Evolutionary conservation across 2,888 invertebrate genomes (phyloP).

Genomic region (Dione juno): DNA sequence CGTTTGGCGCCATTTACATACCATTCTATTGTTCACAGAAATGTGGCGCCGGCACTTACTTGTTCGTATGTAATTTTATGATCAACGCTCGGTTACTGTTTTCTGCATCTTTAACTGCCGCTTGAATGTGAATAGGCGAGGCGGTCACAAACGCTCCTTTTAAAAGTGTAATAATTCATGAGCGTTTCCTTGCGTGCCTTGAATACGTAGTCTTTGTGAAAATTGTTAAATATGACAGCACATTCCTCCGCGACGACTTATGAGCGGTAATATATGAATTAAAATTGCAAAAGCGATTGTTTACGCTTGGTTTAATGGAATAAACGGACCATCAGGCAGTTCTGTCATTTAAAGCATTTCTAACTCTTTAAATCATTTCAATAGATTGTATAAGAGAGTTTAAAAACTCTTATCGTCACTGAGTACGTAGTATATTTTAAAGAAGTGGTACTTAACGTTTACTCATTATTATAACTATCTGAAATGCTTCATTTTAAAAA

Average conservation of each 20-base stretch:
- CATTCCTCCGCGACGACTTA: conserved; percentile 47
- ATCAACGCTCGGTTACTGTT: conserved; percentile 68
- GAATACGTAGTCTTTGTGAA: conserved; percentile 56
- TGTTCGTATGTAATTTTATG: conserved; percentile 76
- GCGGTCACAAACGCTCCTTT: conserved; percentile 58
- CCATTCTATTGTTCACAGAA: conserved; percentile 80
- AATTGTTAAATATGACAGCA: conserved; percentile 51
- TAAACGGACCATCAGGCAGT: conserved; percentile 58
- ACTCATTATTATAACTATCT: not conserved
- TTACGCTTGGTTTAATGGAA: conserved; percentile 36
- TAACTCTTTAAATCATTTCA: conserved; percentile 59
- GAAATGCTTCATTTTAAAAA: no score
- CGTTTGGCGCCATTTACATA: conserved; percentile 75
- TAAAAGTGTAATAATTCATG: conserved; percentile 71
- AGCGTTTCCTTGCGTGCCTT: conserved; percentile 60
- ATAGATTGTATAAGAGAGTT: conserved; percentile 54
- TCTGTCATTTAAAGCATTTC: conserved; percentile 62
- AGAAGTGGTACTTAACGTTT: conserved; percentile 7
- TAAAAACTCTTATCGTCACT: conserved; percentile 47
- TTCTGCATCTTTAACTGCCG: conserved; percentile 63
- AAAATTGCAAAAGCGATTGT: conserved; percentile 58
- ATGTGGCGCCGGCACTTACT: conserved; percentile 74
- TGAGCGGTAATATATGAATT: conserved; percentile 61
- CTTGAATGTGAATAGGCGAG: conserved; percentile 63
- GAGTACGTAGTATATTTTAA: conserved; percentile 20